Evolutionary conservation across 2,888 invertebrate genomes (phyloP), one percentile per base, ranked within the genome.

Genomic region (Andricus quercusramuli): DNA sequence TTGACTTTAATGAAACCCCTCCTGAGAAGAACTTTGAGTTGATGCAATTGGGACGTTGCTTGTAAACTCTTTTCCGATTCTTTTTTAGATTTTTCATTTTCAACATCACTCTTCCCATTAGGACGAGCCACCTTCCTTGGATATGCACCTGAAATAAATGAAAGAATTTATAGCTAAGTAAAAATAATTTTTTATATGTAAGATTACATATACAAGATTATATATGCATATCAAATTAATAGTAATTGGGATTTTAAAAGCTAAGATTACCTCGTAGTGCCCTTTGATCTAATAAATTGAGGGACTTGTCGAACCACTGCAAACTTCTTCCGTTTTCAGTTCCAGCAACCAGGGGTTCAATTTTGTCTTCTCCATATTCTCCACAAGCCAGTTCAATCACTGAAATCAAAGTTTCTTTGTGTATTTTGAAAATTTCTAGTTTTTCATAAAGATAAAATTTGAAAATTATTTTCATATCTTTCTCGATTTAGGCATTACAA

Each of bases 371-470:
- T 0, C 98, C 98, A 89, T 98, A 96, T 93, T 99, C 98, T 0
- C 96, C 98, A 86, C 97, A 97, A 0, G 98, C 97, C 87, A 99
- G 93, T 93, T 99, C 98, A 89, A 98, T 98, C 47, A 98, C 98
- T 98, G 93, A 2, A 93, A 84, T 25, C 22, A 77, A 41, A 68
- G n/a, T n/a, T 56, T 56, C 5, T 11, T 13, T 47, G 17, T 17
- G 4, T 47, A 47, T 17, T 47, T 44, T 17, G 13, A 13, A 15
- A 44, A 47, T 17, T 47, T 47, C 0, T 47, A 41, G 1, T 37
- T 11, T 51, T 51, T 56, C 15, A 15, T 56, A 47, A 6, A 17
- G 17, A 15, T 17, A 5, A 17, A 17, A 47, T 47, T 17, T 6
- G 17, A 13, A 17, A 47, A 17, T 47, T 47, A 1, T 17, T 47